These are phyloP conservation scores for Amphiprion ocellaris DNA, from an alignment of 2,113 vertebrate genomes.

Conservation along the genomic window DNA sequence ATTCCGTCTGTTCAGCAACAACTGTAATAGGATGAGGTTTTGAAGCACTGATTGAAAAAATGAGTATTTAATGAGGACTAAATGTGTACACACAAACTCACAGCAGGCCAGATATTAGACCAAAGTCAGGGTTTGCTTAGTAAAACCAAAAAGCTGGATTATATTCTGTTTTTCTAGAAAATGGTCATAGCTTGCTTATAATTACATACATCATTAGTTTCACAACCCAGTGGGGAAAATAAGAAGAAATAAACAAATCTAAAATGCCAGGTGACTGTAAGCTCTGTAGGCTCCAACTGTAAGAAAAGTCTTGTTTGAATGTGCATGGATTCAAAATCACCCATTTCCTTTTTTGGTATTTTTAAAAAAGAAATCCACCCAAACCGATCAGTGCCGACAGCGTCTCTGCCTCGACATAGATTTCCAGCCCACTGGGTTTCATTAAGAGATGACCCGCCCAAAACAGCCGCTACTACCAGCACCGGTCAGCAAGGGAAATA, in stretches of 20 bases:
- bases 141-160: neutral
- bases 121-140: neutral
- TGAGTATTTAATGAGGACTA: neutral
- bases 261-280: neutral
- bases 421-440: conserved; percentile 36
- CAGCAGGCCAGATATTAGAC: neutral
- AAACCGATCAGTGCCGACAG: conserved; percentile 8
- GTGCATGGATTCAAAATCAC: neutral
- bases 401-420: conserved; percentile 11
- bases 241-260: neutral
- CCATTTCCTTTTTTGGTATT: conserved; percentile 36
- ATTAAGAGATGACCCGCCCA: conserved; percentile 47
- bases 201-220: conserved; percentile 2
- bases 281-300: neutral
- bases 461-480: conserved; percentile 25
- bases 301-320: no score
- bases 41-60: conserved; percentile 47
- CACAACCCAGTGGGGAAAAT: neutral
- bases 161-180: no score
- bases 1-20: conserved; percentile 14
- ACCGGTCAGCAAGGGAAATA: conserved; percentile 39
- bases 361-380: conserved; percentile 27
- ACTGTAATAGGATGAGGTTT: neutral
- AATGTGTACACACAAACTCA: neutral
- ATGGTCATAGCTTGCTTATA: neutral